Base-by-base conservation (phyloP, 2,888 invertebrate genomes). In the Cheilosia vulpina region DNA sequence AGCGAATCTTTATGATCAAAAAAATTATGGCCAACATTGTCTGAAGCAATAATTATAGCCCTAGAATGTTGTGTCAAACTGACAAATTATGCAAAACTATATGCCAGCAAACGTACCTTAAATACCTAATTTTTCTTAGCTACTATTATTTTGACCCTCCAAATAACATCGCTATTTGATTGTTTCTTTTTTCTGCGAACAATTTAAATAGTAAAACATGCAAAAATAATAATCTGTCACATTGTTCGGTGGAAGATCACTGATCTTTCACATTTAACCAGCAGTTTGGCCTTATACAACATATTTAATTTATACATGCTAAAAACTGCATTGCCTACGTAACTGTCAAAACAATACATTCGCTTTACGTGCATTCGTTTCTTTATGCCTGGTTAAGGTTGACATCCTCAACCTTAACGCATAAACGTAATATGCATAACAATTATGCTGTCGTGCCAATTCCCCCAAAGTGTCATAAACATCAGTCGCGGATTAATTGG, bases 391-490 rank as follows among this genome's bases (percentile, higher is more conserved):
- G 27, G n/a, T 45, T 66, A n/a, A 82, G 55, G 43, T 68, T 73
- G 52, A 53, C 55, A 57, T 55, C 62, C 65, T 45, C 52, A 60
- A 55, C 62, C 53, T 55, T 47, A 68, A 66, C 45, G 47, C 47
- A 62, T 57, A n/a, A 57, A 15, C 31, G 66, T 34, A 31, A 11
- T 24, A 21, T 38, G 24, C 15, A 52, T 52, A 58, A 60, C 53
- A 69, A 72, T 65, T 71, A 66, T 34, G 11, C 1, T 68, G 72
- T 57, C 43, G 60, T 76, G 45, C 50, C 43, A 57, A 65, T 65
- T 81, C 69, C 19, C 73, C 68, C 57, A 45, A 27, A 60, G 66
- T 76, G 75, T 69, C 75, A 84, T 79, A 84, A 65, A 45, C 71
- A 47, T 71, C 84, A 66, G 80, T 34, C 53, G 73, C 50, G 43